Evolutionary conservation across 2,113 vertebrate genomes (phyloP).

Genomic region (Mastomys coucha): DNA sequence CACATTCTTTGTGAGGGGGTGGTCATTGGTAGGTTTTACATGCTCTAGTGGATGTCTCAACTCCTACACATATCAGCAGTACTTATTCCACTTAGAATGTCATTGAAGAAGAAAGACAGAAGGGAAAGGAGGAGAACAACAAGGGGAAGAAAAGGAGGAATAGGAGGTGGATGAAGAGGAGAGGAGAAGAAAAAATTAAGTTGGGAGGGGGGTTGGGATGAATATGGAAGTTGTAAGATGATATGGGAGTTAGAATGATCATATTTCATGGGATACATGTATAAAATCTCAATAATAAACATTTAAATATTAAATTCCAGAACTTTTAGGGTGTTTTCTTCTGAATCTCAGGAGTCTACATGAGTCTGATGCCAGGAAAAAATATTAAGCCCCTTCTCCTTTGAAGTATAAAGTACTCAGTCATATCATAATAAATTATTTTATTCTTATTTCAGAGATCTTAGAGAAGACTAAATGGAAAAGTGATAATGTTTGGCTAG

Average conservation of each 20-base stretch:
- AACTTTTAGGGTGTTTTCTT: not conserved
- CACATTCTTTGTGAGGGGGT: not conserved
- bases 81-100: not conserved
- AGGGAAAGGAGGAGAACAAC: not conserved
- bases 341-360: not conserved
- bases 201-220: not conserved
- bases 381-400: not conserved
- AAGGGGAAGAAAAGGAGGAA: not conserved
- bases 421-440: conserved; percentile 18
- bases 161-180: not conserved
- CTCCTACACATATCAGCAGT: not conserved
- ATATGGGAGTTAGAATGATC: not conserved
- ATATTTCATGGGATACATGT: not conserved
- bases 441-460: not conserved
- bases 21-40: not conserved
- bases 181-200: not conserved
- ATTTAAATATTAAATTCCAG: not conserved
- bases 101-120: not conserved
- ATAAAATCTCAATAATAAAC: not conserved
- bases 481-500: not conserved
- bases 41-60: too few relatives aligned
- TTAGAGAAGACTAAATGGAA: not conserved
- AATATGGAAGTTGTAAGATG: too few relatives aligned
- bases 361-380: not conserved
- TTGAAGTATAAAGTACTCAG: not conserved